A percentile compares a stretch with the other conserved stretches of the same genome.
These are phyloP conservation scores for Brachionus manjavacas DNA, from an alignment of 1,140 invertebrate species.

Conservation along the genomic window DNA sequence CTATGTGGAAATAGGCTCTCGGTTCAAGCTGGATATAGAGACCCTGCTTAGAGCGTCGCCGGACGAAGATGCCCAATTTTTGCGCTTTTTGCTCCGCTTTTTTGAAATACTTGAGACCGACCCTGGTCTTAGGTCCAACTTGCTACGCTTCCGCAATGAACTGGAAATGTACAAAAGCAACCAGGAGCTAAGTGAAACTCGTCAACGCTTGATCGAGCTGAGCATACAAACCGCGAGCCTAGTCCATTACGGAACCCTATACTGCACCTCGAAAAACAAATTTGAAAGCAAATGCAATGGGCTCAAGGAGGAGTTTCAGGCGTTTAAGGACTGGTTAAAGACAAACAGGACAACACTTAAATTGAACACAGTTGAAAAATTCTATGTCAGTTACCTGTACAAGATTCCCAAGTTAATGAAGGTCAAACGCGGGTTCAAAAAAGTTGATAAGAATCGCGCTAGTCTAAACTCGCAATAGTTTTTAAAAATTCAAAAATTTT, in stretches of 20 bases:
- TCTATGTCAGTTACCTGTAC: slow-evolving; percentile 17
- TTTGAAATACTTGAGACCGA: background rate
- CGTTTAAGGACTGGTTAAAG: slow-evolving; percentile 2
- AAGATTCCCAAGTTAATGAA: slow-evolving; percentile 28
- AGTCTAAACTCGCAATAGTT: background rate
- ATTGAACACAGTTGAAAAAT: background rate
- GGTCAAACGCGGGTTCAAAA: slow-evolving; percentile 5
- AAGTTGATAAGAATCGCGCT: slow-evolving; percentile 1
- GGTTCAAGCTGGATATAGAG: background rate
- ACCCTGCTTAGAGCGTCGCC: background rate
- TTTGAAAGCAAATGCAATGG: background rate
- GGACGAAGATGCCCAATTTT: background rate
- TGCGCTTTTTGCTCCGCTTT: background rate
- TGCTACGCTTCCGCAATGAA: background rate
- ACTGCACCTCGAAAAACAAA: background rate
- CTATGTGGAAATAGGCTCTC: background rate
- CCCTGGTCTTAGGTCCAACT: background rate
- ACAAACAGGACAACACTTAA: background rate
- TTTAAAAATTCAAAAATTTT: background rate
- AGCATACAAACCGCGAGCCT: background rate
- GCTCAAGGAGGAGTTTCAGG: background rate
- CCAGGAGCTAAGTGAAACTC: background rate
- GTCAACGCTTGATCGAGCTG: background rate
- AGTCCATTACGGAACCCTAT: background rate
- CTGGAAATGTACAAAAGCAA: background rate